Percentiles rank a stretch among this genome's conserved stretches.
Conservation (phyloP, 92 coral and sea anemone genomes). For the Actinernus sp. region DNA sequence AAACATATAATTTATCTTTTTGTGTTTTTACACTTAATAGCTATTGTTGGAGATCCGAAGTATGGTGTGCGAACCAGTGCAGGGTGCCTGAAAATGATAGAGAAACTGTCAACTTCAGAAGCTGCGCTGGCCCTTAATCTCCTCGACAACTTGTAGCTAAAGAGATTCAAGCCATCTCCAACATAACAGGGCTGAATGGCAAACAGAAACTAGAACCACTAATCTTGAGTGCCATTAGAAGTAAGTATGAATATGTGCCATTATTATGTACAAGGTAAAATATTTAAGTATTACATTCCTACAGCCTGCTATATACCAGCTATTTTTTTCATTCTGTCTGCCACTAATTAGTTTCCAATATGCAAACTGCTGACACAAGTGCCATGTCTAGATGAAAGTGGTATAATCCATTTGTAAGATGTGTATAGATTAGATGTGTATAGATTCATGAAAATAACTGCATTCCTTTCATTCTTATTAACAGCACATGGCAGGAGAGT, state of each 20-base stretch:
- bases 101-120: conserved; percentile 8
- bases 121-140: conserved; percentile 36
- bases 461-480: no score
- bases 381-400: no score
- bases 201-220: conserved; percentile 11
- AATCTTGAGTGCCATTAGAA: conserved; percentile 37
- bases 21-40: no score
- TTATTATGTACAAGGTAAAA: background rate
- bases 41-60: conserved; percentile 58
- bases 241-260: background rate
- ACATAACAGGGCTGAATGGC: conserved; percentile 27
- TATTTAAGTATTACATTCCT: no score
- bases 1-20: no score
- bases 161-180: conserved; percentile 37
- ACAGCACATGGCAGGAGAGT: conserved; percentile 20
- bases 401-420: no score
- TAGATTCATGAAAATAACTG: no score
- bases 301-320: no score
- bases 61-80: conserved; percentile 1
- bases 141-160: conserved; percentile 38
- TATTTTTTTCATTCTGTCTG: no score
- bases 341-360: no score
- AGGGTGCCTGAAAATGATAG: conserved; percentile 32
- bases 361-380: no score
- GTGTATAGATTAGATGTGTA: no score